These are phyloP conservation scores for Oscheius myriophilus DNA, from an alignment of 2,888 invertebrate genomes.

Conservation along the genomic window DNA sequence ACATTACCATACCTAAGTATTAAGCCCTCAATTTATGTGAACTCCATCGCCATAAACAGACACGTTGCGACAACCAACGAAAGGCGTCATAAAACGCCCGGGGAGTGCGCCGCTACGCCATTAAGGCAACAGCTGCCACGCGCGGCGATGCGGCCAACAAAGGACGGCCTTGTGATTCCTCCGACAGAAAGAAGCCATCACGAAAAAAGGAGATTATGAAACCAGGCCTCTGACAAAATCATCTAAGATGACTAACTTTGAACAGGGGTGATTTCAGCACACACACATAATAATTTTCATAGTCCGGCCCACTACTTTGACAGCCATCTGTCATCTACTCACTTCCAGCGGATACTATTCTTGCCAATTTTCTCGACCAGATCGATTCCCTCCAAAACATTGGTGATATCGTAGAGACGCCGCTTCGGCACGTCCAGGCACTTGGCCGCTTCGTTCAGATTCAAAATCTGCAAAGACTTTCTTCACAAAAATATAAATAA, in stretches of 20 bases:
- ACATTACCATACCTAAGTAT: no score
- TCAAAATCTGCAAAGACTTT: conserved; percentile 52
- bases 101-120: no score
- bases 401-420: conserved; percentile 69
- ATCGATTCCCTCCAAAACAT: conserved; percentile 66
- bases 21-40: no score
- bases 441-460: conserved; percentile 68
- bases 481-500: neutral
- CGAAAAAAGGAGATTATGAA: neutral
- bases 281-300: no score
- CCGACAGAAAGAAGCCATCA: neutral
- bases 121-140: conserved; percentile 9
- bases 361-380: conserved; percentile 69
- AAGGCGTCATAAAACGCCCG: neutral
- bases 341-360: conserved; percentile 67
- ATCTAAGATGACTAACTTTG: no score
- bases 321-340: conserved; percentile 4
- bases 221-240: neutral
- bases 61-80: neutral
- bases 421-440: conserved; percentile 64
- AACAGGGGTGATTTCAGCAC: neutral
- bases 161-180: conserved; percentile 29
- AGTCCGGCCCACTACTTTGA: neutral
- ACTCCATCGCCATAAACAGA: neutral
- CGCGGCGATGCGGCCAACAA: conserved; percentile 12